Percentiles rank a stretch among this genome's conserved stretches.
These are phyloP conservation scores for Corydoras sp. DNA, from an alignment of 2,113 vertebrate genomes.

Conservation along the genomic window DNA sequence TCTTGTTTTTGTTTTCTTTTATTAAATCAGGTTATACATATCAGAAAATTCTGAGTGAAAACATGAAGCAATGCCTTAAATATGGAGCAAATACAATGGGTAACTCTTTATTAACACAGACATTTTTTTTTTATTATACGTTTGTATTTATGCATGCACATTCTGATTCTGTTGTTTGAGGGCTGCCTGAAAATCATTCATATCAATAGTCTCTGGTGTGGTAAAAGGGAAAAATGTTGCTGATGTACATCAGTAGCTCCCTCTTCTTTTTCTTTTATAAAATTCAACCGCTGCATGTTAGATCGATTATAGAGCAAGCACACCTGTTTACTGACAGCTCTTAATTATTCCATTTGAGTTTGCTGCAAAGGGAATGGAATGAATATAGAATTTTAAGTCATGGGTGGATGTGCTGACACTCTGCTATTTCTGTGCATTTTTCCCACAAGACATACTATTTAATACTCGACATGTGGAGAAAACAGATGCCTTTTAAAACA, in stretches of 20 bases:
- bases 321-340: constrained; percentile 22
- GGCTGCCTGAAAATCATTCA: no score
- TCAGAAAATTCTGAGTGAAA: no score
- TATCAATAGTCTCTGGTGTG: no score
- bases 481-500: constrained; percentile 17
- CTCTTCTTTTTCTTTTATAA: not conserved
- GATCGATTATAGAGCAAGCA: constrained; percentile 5
- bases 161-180: not conserved
- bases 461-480: constrained; percentile 28
- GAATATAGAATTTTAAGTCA: constrained; percentile 10
- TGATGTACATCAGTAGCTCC: not conserved
- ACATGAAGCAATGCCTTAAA: no score
- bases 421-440: constrained; percentile 10
- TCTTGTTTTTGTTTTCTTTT: not conserved
- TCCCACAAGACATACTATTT: constrained; percentile 25
- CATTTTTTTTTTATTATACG: no score
- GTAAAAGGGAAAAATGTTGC: not conserved
- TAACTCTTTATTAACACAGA: no score
- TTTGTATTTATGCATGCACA: not conserved
- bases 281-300: constrained; percentile 1
- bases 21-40: no score
- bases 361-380: not conserved
- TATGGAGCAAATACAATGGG: no score
- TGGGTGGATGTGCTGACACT: constrained; percentile 8
- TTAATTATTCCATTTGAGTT: constrained; percentile 8